phyloP scores from a whole-genome alignment of 2,113 vertebrate genomes.

The Melanerpes formicivorus region DNA sequence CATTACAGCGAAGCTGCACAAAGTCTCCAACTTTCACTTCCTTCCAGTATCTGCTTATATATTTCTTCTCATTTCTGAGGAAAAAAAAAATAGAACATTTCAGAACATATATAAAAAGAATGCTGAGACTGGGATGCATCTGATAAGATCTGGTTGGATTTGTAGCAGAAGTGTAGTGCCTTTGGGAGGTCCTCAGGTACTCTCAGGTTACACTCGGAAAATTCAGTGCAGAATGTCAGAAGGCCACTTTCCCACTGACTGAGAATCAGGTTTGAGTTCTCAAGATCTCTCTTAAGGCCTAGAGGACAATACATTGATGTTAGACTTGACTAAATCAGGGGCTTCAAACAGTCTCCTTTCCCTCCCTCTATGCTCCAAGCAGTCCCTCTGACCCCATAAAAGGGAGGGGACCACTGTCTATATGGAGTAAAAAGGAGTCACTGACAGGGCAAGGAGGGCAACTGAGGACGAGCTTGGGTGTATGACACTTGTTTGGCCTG shows the following conservation, averaged over 20 bases:
- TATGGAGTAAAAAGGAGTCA: not conserved
- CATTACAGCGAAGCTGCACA: slow-evolving; percentile 91
- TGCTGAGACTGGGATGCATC: not conserved
- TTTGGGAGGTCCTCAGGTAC: not conserved
- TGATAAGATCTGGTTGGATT: not conserved
- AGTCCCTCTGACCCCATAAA: not conserved
- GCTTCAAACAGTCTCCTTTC: not conserved
- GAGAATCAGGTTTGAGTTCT: not conserved
- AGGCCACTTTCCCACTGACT: not conserved
- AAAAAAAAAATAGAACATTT: not conserved
- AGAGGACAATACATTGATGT: not conserved
- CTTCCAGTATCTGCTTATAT: slow-evolving; percentile 92
- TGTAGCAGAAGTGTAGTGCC: not conserved
- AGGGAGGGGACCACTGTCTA: fast-evolving
- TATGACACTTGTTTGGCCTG: not conserved
- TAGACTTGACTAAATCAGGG: not conserved
- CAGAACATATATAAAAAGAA: not conserved
- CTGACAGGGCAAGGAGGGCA: not conserved
- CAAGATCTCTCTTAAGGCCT: not conserved
- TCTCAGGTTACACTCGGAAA: not conserved
- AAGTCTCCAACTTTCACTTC: slow-evolving; percentile 94
- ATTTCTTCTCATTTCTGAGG: slow-evolving; percentile 84
- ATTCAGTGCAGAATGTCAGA: not conserved
- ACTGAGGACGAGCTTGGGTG: not conserved
- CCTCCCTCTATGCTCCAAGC: not conserved